A percentile compares a stretch with the other conserved stretches of the same genome.
Evolutionary conservation across 2,797 vertebrate species (phyloP).

Genomic region (Fratercula arctica): DNA sequence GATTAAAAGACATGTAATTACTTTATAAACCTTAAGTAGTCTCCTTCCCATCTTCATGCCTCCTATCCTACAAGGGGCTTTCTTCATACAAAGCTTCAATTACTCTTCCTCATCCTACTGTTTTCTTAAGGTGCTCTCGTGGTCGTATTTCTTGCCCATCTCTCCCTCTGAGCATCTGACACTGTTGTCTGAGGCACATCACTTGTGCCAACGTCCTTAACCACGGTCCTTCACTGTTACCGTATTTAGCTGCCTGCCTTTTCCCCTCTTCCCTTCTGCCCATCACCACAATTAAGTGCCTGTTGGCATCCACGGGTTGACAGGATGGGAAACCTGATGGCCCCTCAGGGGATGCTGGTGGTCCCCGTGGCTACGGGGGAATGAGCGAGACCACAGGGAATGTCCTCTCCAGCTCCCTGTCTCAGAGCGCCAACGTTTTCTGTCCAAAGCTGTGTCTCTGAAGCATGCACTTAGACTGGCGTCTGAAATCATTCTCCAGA

Average conservation of each 20-base stretch:
- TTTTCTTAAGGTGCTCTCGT: background rate
- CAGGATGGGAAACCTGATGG: background rate
- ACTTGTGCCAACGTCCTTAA: background rate
- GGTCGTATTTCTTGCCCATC: background rate
- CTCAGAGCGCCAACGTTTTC: background rate
- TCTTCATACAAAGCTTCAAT: background rate
- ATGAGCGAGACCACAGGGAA: background rate
- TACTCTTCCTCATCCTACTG: background rate
- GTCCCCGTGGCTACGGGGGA: fast-evolving
- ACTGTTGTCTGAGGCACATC: background rate
- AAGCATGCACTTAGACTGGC: background rate
- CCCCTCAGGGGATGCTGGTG: background rate
- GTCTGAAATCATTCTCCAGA: conserved; percentile 19
- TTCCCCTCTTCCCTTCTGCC: background rate
- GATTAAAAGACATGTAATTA: background rate
- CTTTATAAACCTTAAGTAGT: background rate
- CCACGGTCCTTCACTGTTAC: background rate
- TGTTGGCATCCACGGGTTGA: background rate
- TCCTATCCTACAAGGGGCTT: background rate
- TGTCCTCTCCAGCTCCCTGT: background rate
- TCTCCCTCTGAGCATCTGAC: background rate
- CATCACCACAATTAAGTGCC: background rate
- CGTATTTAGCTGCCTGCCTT: background rate
- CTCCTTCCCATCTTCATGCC: background rate
- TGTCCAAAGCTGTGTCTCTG: background rate